Base-by-base conservation (phyloP, 2,888 invertebrate species). In the Scaptomyza polygonia region DNA sequence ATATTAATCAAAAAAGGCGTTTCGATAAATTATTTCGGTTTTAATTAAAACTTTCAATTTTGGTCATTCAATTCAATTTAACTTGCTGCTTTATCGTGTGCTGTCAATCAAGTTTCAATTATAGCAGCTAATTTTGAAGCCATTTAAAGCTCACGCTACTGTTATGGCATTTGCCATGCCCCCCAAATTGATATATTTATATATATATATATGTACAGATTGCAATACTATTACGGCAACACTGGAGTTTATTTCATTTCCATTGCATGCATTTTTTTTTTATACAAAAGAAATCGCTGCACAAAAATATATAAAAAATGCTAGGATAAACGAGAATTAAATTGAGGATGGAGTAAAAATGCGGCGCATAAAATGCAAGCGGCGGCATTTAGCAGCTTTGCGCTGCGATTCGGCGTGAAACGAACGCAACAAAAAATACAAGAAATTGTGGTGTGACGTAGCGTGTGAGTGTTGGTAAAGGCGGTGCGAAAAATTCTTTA, bases 381-480 rank as follows among this genome's bases (percentile, higher is more conserved):
- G 59, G 67, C 67, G 81, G 80, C 81, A 81, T 76, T 84, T 84
- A 55, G 67, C 80, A 75, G 68, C 45, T 63, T 62, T 61, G 30
- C 59, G 39, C 56, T 62, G 68, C 48, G 65, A 67, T 70, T 77
- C 25, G 66, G 85, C 71, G 73, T 68, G 57, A 72, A 81, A 80
- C 45, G 11, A 39, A 16, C 2, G 25, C 63, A 72, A 43, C 11
- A 40, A 47, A 34, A 44, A 34, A 6, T 52, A 67, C 62, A 43
- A 52, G 54, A 48, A 51, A 61, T 44, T 47, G 49, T 64, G 36
- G 54, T 64, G 77, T 67, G 58, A 52, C 66, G 54, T 68, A 45
- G 76, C 69, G 68, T 84, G 77, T 71, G 79, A 84, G 82, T 82
- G 85, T 84, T 82, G 82, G 82, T 79, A 84, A 84, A 84, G 73